Evolutionary conservation across 2,888 invertebrate genomes (phyloP).

Genomic region (Hyalella azteca): DNA sequence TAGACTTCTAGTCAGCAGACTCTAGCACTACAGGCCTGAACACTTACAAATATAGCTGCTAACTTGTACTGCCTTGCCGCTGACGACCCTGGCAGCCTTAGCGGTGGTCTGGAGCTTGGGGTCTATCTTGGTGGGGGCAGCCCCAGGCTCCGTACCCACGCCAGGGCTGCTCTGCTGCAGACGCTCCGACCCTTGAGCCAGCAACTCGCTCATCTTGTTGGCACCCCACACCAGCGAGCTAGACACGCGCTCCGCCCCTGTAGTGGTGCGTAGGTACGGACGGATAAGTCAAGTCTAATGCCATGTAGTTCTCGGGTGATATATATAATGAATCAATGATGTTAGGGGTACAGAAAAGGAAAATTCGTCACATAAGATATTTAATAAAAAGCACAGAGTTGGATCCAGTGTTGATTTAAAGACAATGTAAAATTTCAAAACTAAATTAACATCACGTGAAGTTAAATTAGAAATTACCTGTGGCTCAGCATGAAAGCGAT

Average conservation of each 20-base stretch:
- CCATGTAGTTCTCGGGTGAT: too few relatives aligned
- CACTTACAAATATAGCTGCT: conserved; percentile 72
- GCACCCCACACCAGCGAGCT: conserved; percentile 73
- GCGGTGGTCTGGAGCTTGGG: conserved; percentile 69
- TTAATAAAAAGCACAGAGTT: too few relatives aligned
- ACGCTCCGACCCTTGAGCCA: conserved; percentile 65
- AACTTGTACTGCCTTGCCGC: conserved; percentile 72
- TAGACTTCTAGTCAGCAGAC: neutral
- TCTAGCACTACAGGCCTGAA: neutral
- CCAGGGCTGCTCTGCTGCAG: conserved; percentile 41
- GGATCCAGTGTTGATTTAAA: too few relatives aligned
- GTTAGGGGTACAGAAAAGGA: too few relatives aligned
- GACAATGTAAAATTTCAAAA: too few relatives aligned
- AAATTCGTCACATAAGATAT: too few relatives aligned
- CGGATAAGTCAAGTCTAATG: too few relatives aligned
- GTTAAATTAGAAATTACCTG: too few relatives aligned
- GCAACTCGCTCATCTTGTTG: conserved; percentile 69
- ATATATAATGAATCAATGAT: too few relatives aligned
- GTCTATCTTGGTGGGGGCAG: conserved; percentile 66
- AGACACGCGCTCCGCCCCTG: conserved; percentile 73
- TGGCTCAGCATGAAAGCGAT: too few relatives aligned
- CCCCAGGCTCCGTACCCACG: conserved; percentile 60
- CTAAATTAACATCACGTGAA: too few relatives aligned
- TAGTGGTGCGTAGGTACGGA: too few relatives aligned
- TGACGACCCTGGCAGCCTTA: conserved; percentile 72